phyloP scores from a whole-genome alignment of 2,888 invertebrate genomes.

The Phortica okadai region DNA sequence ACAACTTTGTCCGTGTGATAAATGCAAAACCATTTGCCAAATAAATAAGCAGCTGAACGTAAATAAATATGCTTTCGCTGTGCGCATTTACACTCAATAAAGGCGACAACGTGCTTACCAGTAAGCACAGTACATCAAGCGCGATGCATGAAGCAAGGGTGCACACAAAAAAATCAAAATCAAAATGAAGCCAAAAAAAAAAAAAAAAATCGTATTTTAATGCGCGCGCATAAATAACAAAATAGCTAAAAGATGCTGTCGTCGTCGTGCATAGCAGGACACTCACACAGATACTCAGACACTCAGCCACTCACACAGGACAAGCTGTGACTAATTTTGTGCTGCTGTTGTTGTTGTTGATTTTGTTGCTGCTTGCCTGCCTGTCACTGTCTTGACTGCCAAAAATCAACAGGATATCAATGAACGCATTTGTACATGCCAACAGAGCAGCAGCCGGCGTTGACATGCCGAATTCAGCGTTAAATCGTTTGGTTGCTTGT shows the following conservation, averaged over 20 bases:
- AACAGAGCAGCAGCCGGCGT: conserved; percentile 17
- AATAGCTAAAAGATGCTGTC: conserved; percentile 38
- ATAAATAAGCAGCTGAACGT: conserved; percentile 71
- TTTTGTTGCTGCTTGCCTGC: background rate
- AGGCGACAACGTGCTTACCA: conserved; percentile 57
- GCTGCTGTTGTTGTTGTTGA: background rate
- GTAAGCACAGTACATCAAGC: conserved; percentile 30
- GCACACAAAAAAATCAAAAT: too few species aligned
- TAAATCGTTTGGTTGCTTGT: background rate
- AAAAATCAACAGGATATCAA: conserved; percentile 64
- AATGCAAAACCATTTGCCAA: conserved; percentile 71
- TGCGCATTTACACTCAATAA: conserved; percentile 72
- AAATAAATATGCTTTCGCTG: conserved; percentile 72
- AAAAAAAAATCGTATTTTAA: conserved; percentile 72
- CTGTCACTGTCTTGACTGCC: conserved; percentile 44
- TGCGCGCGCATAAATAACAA: conserved; percentile 66
- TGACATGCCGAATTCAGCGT: conserved; percentile 24
- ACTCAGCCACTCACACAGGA: conserved; percentile 36
- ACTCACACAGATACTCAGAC: conserved; percentile 21
- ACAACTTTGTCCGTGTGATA: conserved; percentile 56
- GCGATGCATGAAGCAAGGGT: too few species aligned
- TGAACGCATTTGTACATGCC: conserved; percentile 27
- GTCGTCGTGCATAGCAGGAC: conserved; percentile 16
- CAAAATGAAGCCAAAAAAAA: conserved; percentile 67
- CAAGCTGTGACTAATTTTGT: conserved; percentile 61